Percentiles rank a stretch among this genome's conserved stretches.
Conservation (phyloP, 1,140 invertebrate species). For the Drosophila novamexicana region DNA sequence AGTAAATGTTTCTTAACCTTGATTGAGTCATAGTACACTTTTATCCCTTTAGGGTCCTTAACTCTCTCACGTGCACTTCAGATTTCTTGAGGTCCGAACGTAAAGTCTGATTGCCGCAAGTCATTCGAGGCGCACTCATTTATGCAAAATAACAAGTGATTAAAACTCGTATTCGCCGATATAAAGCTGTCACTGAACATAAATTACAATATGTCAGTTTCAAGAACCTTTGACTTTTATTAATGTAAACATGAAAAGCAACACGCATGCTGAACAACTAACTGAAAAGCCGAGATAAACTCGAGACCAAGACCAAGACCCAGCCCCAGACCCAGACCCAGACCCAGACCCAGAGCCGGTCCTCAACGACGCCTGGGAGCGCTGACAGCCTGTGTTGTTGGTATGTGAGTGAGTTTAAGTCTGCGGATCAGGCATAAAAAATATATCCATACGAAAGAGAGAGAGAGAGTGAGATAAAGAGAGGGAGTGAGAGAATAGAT, state of each 20-base stretch:
- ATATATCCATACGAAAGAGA: not conserved
- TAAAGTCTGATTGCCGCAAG: conserved; percentile 23
- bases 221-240: conserved; percentile 83
- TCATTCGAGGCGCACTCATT: conserved; percentile 69
- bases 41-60: too few relatives aligned
- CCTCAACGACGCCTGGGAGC: conserved; percentile 21
- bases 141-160: conserved; percentile 83
- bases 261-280: conserved; percentile 73
- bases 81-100: not conserved
- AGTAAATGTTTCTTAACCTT: not conserved
- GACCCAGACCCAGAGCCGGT: conserved; percentile 27
- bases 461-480: not conserved
- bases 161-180: conserved; percentile 78
- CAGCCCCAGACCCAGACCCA: conserved; percentile 10
- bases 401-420: conserved; percentile 1
- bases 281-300: conserved; percentile 73
- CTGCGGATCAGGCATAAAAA: conserved; percentile 10
- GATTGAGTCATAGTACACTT: not conserved
- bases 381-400: conserved; percentile 60
- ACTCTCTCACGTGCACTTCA: not conserved
- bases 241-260: conserved; percentile 83
- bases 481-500: conserved; percentile 3
- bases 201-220: conserved; percentile 83
- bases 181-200: conserved; percentile 83
- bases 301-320: conserved; percentile 31